Percentiles rank a stretch among this genome's conserved stretches.
phyloP scores from a whole-genome alignment of 1,140 invertebrate genomes.

The Sinella curviseta region DNA sequence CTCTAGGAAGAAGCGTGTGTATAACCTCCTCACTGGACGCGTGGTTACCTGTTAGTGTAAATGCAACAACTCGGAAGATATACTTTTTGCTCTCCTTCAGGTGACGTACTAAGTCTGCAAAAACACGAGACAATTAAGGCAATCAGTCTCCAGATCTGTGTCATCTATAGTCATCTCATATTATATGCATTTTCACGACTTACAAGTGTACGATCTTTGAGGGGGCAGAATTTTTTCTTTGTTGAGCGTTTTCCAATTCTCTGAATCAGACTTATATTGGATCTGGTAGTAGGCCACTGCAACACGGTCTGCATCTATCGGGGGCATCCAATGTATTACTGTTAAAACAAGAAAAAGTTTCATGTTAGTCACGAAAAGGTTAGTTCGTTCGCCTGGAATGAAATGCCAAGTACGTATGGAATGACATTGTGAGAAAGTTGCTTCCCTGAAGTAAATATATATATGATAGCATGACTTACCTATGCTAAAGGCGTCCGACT shows the following conservation, averaged over 20 bases:
- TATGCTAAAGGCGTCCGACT: slow-evolving; percentile 32
- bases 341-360: too few relatives aligned
- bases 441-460: too few relatives aligned
- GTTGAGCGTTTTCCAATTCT: slow-evolving; percentile 79
- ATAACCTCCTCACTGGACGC: slow-evolving; percentile 73
- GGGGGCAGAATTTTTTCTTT: slow-evolving; percentile 82
- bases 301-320: slow-evolving; percentile 49
- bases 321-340: slow-evolving; percentile 43
- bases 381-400: slow-evolving; percentile 73
- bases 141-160: too few relatives aligned
- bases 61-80: slow-evolving; percentile 83
- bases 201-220: slow-evolving; percentile 82
- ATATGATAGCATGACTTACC: too few relatives aligned
- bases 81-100: slow-evolving; percentile 84
- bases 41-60: slow-evolving; percentile 59
- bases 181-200: too few relatives aligned
- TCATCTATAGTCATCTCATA: too few relatives aligned
- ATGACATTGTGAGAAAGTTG: slow-evolving; percentile 84
- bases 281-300: slow-evolving; percentile 87
- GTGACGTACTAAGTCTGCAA: slow-evolving; percentile 72
- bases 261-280: slow-evolving; percentile 68
- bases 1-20: slow-evolving; percentile 80
- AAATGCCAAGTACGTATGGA: too few relatives aligned
- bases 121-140: too few relatives aligned
- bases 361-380: too few relatives aligned